Evolutionary conservation across 2,797 vertebrate species (phyloP), one percentile per base, ranked within the genome.

Genomic region (Pseudochirops cupreus): DNA sequence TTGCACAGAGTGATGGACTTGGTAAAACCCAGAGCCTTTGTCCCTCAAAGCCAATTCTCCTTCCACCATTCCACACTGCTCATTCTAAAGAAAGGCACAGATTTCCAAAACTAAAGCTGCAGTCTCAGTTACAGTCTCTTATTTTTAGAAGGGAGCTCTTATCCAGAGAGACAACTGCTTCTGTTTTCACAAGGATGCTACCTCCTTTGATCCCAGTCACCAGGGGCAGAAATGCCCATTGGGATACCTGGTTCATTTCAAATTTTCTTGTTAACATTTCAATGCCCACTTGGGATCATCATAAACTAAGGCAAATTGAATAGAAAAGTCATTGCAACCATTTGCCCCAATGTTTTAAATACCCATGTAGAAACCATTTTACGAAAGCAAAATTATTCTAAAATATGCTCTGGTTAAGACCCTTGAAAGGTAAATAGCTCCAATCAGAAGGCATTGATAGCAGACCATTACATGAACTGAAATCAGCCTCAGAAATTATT

Each of bases 281-380:
- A 97, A 56, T 74, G 58, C 54, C 67, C 29, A 56, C 57, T 74
- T 87, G 28, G 54, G 33, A 33, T 89, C 96, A 94, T 93, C 92
- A 94, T 0, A 82, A 2, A 3, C 82, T 7, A 96, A 5, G 55
- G 52, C 93, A 56, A 95, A 91, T 5, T 58, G 6, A 24, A 89
- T 57, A 91, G 55, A 93, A 82, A 95, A 94, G 13, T 54, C 29
- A 9, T 91, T 95, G 94, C 93, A 91, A 55, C n/a, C 4, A 56
- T 24, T 94, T 87, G 56, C 31, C 29, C 87, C 89, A 1, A 90
- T 62, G 92, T 94, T 94, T 93, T 93, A 2, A 95, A 46, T 67
- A 54, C 67, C 58, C 67, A 92, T 62, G 26, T 91, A 67, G 93
- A 87, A 54, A 10, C 28, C 28, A 96, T 95, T 89, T 33, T 56